phyloP scores from a whole-genome alignment of 2,113 vertebrate species.

The Raja brachyura region DNA sequence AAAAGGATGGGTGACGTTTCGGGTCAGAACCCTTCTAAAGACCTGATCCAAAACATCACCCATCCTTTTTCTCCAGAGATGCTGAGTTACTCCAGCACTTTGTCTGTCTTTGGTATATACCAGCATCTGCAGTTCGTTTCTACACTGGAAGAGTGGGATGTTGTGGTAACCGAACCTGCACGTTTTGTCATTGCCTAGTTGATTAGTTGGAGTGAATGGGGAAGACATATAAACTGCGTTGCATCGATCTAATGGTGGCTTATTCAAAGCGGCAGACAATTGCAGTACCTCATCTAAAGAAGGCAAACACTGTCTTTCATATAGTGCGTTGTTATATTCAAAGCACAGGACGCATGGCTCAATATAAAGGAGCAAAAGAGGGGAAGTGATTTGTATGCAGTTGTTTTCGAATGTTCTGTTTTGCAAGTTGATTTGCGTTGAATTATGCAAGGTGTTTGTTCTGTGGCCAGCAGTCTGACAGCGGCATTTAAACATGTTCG shows the following conservation, averaged over 20 bases:
- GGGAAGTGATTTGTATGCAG: not conserved
- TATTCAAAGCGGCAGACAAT: not conserved
- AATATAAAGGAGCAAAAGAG: not conserved
- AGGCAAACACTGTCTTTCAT: not conserved
- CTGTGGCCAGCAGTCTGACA: not conserved
- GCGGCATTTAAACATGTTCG: no score
- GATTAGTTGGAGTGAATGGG: no score
- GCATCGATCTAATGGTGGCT: not conserved
- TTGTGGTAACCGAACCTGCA: not conserved
- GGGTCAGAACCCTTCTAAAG: no score
- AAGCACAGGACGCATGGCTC: not conserved
- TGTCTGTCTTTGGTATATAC: no score
- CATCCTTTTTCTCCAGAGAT: no score
- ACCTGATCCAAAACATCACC: no score
- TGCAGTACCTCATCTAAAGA: not conserved
- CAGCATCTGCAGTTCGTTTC: no score
- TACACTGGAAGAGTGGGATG: no score
- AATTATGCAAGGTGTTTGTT: not conserved
- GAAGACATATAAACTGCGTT: not conserved
- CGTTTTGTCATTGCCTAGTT: not conserved
- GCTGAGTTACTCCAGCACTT: no score
- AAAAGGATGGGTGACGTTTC: no score
- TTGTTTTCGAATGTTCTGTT: not conserved
- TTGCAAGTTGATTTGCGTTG: not conserved
- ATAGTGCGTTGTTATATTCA: not conserved